Conservation (phyloP, 2,797 vertebrate species). For the Botia kubotai region DNA sequence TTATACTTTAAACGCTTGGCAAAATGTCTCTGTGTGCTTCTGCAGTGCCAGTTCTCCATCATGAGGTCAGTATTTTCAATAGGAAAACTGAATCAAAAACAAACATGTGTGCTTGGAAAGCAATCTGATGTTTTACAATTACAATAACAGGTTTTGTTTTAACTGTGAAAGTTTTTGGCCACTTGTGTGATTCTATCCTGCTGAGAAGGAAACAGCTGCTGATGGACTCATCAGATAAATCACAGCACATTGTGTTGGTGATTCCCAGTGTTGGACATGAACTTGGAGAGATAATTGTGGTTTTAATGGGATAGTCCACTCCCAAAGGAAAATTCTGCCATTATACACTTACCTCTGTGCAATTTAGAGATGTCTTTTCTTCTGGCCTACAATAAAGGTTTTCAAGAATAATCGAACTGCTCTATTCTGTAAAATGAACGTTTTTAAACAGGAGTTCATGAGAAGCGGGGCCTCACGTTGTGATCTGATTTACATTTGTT, state of each 20-base stretch:
- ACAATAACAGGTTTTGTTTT: slow-evolving; percentile 59
- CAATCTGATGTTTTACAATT: slow-evolving; percentile 48
- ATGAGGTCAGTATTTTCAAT: slow-evolving; percentile 19
- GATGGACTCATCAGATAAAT: slow-evolving; percentile 61
- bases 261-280: slow-evolving; percentile 52
- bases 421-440: too few species aligned
- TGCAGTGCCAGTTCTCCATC: slow-evolving; percentile 6
- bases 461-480: too few species aligned
- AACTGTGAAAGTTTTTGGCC: slow-evolving; percentile 56
- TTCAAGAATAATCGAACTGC: too few species aligned
- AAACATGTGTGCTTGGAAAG: slow-evolving; percentile 50
- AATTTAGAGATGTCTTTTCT: too few species aligned
- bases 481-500: too few species aligned
- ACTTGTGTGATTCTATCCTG: slow-evolving; percentile 52
- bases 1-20: slow-evolving; percentile 31
- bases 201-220: slow-evolving; percentile 63
- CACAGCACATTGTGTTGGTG: slow-evolving; percentile 69
- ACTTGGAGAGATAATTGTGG: slow-evolving; percentile 28
- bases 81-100: slow-evolving; percentile 53
- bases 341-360: not conserved
- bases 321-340: not conserved
- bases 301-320: not conserved
- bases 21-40: not conserved
- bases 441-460: too few species aligned
- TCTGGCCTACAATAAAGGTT: too few species aligned